Evolutionary conservation across 2,888 invertebrate species (phyloP).

Genomic region (Metopia argyrocephala): DNA sequence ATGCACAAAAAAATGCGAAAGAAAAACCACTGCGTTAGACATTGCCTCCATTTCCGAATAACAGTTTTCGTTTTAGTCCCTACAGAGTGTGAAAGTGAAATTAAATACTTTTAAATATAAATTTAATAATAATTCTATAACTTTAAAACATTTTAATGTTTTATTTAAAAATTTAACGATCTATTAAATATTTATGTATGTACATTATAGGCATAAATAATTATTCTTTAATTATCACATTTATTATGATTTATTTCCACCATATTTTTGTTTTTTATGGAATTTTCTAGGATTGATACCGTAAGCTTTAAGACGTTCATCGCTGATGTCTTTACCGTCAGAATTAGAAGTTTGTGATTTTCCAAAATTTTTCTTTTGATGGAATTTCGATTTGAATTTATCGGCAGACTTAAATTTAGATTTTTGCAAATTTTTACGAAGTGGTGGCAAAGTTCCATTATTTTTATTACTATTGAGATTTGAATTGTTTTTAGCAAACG

Average conservation of each 20-base stretch:
- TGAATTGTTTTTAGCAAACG: conserved; percentile 23
- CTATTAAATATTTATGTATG: neutral
- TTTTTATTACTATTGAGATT: conserved; percentile 5
- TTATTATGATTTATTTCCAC: conserved; percentile 55
- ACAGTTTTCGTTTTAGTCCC: too few species aligned
- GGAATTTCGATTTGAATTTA: conserved; percentile 45
- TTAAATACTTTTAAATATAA: too few species aligned
- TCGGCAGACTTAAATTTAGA: conserved; percentile 12
- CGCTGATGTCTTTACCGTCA: conserved; percentile 79
- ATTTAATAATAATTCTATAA: too few species aligned
- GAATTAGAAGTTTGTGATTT: conserved; percentile 42
- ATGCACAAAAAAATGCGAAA: too few species aligned
- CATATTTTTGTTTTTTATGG: conserved; percentile 75
- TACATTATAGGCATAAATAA: neutral
- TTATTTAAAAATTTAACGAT: too few species aligned
- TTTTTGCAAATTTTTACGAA: conserved; percentile 64
- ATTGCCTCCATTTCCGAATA: too few species aligned
- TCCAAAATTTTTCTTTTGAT: conserved; percentile 47
- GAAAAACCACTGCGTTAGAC: too few species aligned
- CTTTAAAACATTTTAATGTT: too few species aligned
- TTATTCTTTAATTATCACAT: neutral
- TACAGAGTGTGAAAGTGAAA: too few species aligned
- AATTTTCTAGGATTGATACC: conserved; percentile 94
- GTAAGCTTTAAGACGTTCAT: conserved; percentile 92
- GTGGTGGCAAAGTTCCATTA: conserved; percentile 54